A percentile compares a stretch with the other conserved stretches of the same genome.
Conservation (phyloP, 1,140 invertebrate species). For the Prorops nasuta region DNA sequence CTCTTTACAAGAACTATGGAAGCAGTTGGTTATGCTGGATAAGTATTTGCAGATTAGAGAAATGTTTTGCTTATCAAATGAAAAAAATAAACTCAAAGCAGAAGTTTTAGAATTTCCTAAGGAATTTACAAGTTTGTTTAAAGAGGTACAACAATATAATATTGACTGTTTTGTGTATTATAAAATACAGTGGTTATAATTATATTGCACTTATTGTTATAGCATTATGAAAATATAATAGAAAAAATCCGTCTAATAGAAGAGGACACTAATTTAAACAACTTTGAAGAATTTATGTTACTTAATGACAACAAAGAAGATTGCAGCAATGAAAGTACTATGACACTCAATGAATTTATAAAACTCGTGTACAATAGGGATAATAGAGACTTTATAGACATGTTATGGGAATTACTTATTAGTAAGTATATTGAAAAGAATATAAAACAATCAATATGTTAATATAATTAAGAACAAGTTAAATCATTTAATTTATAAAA, state of each 20-base stretch:
- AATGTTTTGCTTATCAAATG: conserved; percentile 20
- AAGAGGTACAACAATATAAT: conserved; percentile 20
- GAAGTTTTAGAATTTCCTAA: conserved; percentile 31
- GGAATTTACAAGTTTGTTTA: conserved; percentile 29
- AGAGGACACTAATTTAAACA: too few relatives aligned
- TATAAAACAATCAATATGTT: background rate
- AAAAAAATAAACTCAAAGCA: conserved; percentile 24
- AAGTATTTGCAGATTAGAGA: conserved; percentile 39
- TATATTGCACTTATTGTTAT: background rate
- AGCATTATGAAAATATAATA: conserved; percentile 27
- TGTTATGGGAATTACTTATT: conserved; percentile 41
- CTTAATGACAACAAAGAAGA: conserved; percentile 15
- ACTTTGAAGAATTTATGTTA: background rate
- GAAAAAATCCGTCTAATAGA: conserved; percentile 27
- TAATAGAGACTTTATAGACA: conserved; percentile 44
- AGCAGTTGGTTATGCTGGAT: conserved; percentile 35
- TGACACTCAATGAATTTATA: too few relatives aligned
- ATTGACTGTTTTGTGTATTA: conserved; percentile 1
- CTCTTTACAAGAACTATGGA: conserved; percentile 35
- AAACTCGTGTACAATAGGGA: conserved; percentile 26
- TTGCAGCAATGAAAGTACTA: too few relatives aligned
- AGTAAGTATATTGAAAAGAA: conserved; percentile 18
- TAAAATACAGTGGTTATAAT: background rate
- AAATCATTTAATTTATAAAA: background rate
- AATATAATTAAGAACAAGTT: background rate